Evolutionary conservation across 2,797 vertebrate species (phyloP), one percentile per base, ranked within the genome.

Genomic region (Ptychobarbus kaznakovi): DNA sequence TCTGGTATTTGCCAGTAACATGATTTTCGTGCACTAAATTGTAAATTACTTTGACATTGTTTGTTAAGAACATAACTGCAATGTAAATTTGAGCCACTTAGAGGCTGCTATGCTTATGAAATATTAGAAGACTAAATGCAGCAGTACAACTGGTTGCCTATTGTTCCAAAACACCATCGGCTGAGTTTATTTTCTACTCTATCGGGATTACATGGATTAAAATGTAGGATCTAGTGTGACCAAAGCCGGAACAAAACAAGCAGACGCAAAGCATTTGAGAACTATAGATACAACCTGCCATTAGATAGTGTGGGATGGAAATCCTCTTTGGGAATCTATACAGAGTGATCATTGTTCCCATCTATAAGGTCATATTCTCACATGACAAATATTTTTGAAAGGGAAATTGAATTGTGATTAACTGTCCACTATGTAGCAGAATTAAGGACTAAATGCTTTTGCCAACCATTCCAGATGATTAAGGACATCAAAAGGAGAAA

Each of bases 281-380:
- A 46, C 40, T 44, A 61, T 66, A 83, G 32, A 77, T 68, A 32
- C 44, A 83, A 49, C 77, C 46, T 66, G 73, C 28, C 42, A 38
- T 80, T 63, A 38, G 78, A 80, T 51, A 80, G 11, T 3, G 12
- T 28, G 56, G 6, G 42, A 38, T 38, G 22, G 46, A 58, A 84
- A 69, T 46, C 49, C 65, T 58, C 4, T 22, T 28, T 56, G 65
- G 61, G 28, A 25, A 9, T 63, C 22, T 63, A 42, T 79, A 73
- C 15, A 61, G 65, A 46, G 38, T 22, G 56, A 61, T 16, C 8
- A 78, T 69, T 84, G 78, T 83, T 68, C 68, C 81, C 56, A 25
- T 69, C 61, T 76, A 20, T 73, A 9, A 81, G 70, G 84, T 82
- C 74, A 85, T 70, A 25, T 66, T 87, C 69, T 89, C 82, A 83